Conservation (phyloP, 1,140 invertebrate genomes). For the Rhizoglyphus robini region DNA sequence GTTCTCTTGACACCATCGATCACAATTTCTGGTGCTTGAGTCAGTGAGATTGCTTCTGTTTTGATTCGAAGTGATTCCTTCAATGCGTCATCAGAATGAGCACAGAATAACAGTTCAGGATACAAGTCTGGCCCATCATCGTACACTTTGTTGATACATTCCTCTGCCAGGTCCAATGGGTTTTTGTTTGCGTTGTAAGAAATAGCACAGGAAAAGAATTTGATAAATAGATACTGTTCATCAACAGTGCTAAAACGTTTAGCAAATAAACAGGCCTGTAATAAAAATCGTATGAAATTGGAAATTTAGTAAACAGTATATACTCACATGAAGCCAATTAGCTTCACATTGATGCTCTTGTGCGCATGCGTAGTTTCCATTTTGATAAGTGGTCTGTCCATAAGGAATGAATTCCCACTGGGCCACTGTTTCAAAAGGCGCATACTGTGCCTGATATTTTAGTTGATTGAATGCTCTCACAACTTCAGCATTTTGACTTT, state of each 20-base stretch:
- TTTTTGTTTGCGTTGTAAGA: not conserved
- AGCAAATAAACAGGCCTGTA: not conserved
- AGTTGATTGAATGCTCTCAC: not conserved
- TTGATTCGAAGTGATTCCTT: not conserved
- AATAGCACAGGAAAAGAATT: not conserved
- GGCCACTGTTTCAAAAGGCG: not conserved
- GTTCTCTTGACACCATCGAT: not conserved
- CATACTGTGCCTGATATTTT: not conserved
- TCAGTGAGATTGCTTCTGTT: not conserved
- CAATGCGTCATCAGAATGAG: not conserved
- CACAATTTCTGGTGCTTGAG: not conserved
- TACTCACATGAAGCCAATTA: conserved; percentile 3
- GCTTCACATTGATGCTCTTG: not conserved
- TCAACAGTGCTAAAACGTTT: not conserved
- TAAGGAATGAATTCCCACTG: not conserved
- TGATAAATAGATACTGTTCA: not conserved
- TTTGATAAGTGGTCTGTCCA: not conserved
- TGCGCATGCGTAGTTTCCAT: not conserved
- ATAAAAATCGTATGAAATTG: not conserved
- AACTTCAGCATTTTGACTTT: not conserved
- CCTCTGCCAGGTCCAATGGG: not conserved
- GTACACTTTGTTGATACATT: not conserved
- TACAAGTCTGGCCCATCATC: not conserved
- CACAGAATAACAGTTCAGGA: not conserved
- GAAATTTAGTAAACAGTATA: not conserved